Conservation (phyloP, 2,797 vertebrate species). For the Coregonus sp. region DNA sequence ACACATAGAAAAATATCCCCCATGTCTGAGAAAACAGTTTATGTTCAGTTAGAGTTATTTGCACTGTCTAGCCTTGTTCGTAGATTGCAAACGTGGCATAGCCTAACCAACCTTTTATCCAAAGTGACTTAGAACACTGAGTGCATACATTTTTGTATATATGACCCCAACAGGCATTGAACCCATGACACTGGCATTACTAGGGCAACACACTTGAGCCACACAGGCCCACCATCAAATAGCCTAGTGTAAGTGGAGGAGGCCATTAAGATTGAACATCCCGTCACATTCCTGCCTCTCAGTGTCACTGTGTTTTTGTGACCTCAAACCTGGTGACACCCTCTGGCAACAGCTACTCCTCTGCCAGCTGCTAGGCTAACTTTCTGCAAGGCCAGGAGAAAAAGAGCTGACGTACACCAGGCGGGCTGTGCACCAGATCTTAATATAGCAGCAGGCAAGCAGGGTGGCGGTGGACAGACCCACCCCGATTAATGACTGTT, state of each 20-base stretch:
- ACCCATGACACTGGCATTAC: neutral
- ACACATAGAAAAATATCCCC: neutral
- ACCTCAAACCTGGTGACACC: conserved; percentile 30
- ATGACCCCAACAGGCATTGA: neutral
- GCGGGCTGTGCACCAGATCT: conserved; percentile 37
- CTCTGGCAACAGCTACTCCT: conserved; percentile 54
- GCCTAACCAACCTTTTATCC: neutral
- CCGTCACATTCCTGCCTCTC: neutral
- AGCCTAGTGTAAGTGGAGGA: neutral
- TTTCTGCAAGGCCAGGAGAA: conserved; percentile 61
- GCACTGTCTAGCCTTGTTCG: neutral
- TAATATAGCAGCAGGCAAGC: conserved; percentile 49
- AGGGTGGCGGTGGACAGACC: conserved; percentile 20
- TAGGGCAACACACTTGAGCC: neutral
- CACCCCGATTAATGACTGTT: conserved; percentile 55
- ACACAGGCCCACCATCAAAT: neutral
- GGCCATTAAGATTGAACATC: neutral
- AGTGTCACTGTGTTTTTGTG: neutral
- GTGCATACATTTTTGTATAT: neutral
- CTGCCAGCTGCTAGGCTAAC: conserved; percentile 36
- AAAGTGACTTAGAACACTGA: neutral
- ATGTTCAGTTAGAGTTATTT: neutral
- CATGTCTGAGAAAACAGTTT: neutral
- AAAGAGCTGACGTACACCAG: conserved; percentile 52
- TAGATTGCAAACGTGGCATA: neutral